These are phyloP conservation scores for Typhlomys cinereus DNA, from an alignment of 2,113 vertebrate genomes.

Conservation along the genomic window DNA sequence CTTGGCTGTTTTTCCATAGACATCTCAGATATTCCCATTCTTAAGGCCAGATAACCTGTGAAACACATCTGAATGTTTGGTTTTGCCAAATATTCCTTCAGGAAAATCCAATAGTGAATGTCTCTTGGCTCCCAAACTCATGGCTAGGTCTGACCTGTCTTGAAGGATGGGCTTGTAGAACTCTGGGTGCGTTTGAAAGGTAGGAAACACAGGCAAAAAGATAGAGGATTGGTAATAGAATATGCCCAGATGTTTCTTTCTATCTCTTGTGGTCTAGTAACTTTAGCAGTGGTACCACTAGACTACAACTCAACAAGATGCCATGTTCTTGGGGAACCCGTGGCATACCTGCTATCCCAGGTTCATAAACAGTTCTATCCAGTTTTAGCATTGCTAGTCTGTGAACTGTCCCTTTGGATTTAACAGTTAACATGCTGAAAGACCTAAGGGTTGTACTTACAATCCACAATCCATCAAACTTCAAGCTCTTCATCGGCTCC, in stretches of 20 bases:
- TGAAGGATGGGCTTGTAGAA: not conserved
- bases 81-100: not conserved
- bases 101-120: not conserved
- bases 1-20: not conserved
- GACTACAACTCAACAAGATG: not conserved
- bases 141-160: not conserved
- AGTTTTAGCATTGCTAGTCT: not conserved
- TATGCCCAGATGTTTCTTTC: not conserved
- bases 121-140: not conserved
- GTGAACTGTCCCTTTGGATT: not conserved
- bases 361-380: not conserved
- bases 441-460: conserved; percentile 85
- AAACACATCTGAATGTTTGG: not conserved
- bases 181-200: not conserved
- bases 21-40: not conserved
- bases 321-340: not conserved
- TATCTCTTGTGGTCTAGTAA: not conserved
- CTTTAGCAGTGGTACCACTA: not conserved
- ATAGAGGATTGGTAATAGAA: not conserved
- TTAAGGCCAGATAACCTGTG: too few relatives aligned
- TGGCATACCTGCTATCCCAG: not conserved
- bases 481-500: conserved; percentile 62
- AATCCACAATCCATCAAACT: conserved; percentile 95
- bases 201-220: not conserved
- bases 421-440: not conserved